Evolutionary conservation across 35 echinoderm and acorn worm species (phyloP), one percentile per base, ranked within the genome.

Genomic region (Anneissia japonica): DNA sequence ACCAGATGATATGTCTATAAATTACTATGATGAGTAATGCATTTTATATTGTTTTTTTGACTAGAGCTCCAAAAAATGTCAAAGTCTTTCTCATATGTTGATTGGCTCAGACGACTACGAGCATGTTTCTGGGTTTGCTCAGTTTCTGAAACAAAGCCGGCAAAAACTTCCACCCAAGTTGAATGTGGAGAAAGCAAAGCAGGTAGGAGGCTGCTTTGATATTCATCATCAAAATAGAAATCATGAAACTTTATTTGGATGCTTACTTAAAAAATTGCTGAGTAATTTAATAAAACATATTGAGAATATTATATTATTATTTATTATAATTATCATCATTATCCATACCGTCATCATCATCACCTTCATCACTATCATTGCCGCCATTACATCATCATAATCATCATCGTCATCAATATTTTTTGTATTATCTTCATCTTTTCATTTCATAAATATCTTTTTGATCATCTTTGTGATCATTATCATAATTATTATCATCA

Each of bases 41-140:
- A 39, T 26, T 34, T 19, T 82, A 82, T 36, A 21, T 21, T 41
- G 80, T 82, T 64, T 64, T 64, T 64, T 26, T 16, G 11, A 19
- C 2, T 64, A 64, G 51, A 6, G 1, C 21, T 16, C 51, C 19
- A 82, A 84, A 14, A 85, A 77, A 40, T 84, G 87, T 34, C 46
- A 73, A 16, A 90, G 90, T 56, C 90, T 87, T 41, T 84, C 87
- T 7, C 89, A 87, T 4, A 79, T 84, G 37, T 84, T 96, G 31
- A 43, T 97, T 21, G 83, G 76, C 16, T 32, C 51, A 37, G 87
- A 92, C 29, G 72, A 84, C 80, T 45, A 74, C 11, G 34, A 90
- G 16, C 43, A 79, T 19, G 41, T 92, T 0, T 41, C 84, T 28
- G 51, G 78, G 31, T 46, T 97, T 33, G 40, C 83, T 19, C 46